Percentiles rank a stretch among this genome's conserved stretches.
phyloP scores from a whole-genome alignment of 2,888 invertebrate species.

The Spilosoma lubricipeda region DNA sequence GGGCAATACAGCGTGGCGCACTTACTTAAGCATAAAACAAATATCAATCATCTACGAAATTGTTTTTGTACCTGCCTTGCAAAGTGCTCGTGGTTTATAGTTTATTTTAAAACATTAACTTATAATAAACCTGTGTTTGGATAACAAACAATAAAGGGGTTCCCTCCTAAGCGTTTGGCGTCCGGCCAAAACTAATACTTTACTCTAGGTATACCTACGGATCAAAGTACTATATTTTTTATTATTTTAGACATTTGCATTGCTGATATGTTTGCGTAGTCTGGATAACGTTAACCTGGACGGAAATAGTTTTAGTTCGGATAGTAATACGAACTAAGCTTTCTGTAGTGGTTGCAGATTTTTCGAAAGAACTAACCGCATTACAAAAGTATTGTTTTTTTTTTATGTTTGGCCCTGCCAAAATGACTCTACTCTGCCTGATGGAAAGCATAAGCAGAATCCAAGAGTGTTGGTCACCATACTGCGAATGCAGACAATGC shows the following conservation, averaged over 20 bases:
- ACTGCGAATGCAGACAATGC: no score
- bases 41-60: background rate
- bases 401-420: no score
- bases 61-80: background rate
- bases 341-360: background rate
- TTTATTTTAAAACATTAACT: constrained; percentile 30
- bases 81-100: constrained; percentile 1
- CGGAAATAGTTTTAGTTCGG: constrained; percentile 33
- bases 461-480: no score
- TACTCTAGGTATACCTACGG: constrained; percentile 37
- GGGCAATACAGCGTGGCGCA: no score
- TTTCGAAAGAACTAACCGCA: background rate
- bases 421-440: no score
- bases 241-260: constrained; percentile 49
- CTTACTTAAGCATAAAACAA: background rate
- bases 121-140: constrained; percentile 34
- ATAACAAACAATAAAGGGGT: constrained; percentile 47
- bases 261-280: constrained; percentile 41
- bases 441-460: no score
- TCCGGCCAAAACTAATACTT: constrained; percentile 46
- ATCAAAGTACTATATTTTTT: constrained; percentile 48
- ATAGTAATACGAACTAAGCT: constrained; percentile 5
- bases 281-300: constrained; percentile 31
- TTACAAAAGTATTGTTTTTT: background rate
- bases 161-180: constrained; percentile 42